Evolutionary conservation across 2,113 vertebrate genomes (phyloP).

Genomic region (Mesocricetus auratus): DNA sequence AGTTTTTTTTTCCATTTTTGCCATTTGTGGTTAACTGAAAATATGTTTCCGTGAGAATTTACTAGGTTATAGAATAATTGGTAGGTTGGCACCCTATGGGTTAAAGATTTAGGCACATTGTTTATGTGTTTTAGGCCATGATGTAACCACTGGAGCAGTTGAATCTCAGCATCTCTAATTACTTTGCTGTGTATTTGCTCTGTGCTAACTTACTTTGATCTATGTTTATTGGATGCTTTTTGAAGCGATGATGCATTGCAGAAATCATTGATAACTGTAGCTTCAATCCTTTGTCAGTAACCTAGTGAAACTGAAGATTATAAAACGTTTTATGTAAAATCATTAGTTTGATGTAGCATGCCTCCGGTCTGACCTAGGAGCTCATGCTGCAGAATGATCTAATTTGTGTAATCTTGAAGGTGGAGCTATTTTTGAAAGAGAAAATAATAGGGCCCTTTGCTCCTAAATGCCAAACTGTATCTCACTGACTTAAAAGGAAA

Average conservation of each 20-base stretch:
- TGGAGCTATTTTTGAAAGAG: constrained; percentile 81
- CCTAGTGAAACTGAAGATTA: constrained; percentile 19
- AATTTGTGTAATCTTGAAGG: constrained; percentile 78
- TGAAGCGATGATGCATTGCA: not conserved
- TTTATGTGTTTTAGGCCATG: not conserved
- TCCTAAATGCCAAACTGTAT: constrained; percentile 33
- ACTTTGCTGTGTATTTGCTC: not conserved
- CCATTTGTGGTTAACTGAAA: constrained; percentile 19
- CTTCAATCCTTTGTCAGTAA: not conserved
- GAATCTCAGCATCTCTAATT: not conserved
- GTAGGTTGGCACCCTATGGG: not conserved
- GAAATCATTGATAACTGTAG: not conserved
- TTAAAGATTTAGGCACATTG: constrained; percentile 24
- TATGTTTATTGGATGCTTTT: not conserved
- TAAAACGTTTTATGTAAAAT: not conserved
- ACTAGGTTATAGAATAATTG: not conserved
- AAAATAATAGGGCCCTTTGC: constrained; percentile 70
- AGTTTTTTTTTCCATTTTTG: constrained; percentile 48
- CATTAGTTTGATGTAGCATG: constrained; percentile 10
- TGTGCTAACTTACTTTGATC: not conserved
- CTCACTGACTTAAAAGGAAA: constrained; percentile 44
- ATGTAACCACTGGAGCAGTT: not conserved
- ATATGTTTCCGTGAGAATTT: constrained; percentile 40
- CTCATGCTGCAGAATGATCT: constrained; percentile 66
- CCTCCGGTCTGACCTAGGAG: constrained; percentile 45